Evolutionary conservation across 1,140 invertebrate genomes (phyloP), one percentile per base, ranked within the genome.

Genomic region (Drosophila repleta): DNA sequence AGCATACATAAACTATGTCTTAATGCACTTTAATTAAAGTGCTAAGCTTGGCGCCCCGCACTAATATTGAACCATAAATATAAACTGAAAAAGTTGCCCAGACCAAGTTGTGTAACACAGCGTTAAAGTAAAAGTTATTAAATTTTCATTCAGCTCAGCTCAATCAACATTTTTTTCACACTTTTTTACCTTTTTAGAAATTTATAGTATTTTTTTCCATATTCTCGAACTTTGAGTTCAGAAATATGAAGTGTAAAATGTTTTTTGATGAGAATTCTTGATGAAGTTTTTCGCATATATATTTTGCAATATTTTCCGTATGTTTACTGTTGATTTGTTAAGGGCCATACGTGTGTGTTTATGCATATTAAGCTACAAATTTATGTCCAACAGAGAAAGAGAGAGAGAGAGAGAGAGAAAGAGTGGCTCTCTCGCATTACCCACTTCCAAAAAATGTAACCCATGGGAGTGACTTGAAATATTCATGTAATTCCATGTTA

Each of bases 401-500:
- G 6, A 37, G 3, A 37, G 35, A 8, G 35, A 37, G 35, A n/a
- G 35, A n/a, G 8, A 37, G 35, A 37, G 35, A 6, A 37, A 37
- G 7, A 26, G 24, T n/a, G n/a, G n/a, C n/a, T n/a, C n/a, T n/a
- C n/a, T 24, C 21, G 21, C 29, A 32, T 32, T n/a, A 46, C 49
- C 52, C 45, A 41, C 57, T 56, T 65, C 20, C 35, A n/a, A 39
- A 53, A 66, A 66, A 60, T 48, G 41, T 48, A 53, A 48, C 63
- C 69, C 63, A 39, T 24, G 53, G 46, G 57, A 76, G 17, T 46
- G 32, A 58, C 52, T 76, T 76, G 63, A 73, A 74, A 68, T 76
- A 76, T 74, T 76, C 58, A 73, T 73, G 70, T 76, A 63, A 74
- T 68, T 68, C 68, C 66, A 60, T 61, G 66, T 74, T 70, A 65